Evolutionary conservation across 1,140 invertebrate genomes (phyloP).

Genomic region (Solen grandis): DNA sequence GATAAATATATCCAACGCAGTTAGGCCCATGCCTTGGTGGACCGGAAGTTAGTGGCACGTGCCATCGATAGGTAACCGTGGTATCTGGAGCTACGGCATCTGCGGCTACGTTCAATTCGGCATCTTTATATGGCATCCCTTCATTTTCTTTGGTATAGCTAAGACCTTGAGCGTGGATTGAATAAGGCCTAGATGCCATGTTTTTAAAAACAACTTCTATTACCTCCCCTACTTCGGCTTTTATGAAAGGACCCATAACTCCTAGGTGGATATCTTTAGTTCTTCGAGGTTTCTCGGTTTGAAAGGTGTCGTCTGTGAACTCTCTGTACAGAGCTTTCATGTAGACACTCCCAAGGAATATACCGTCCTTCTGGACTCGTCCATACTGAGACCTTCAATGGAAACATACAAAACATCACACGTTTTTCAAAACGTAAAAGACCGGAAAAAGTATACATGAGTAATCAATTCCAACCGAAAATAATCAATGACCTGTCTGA

Average conservation of each 20-base stretch:
- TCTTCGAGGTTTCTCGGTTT: conserved; percentile 23
- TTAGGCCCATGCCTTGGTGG: conserved; percentile 63
- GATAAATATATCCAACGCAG: conserved; percentile 72
- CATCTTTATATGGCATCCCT: conserved; percentile 52
- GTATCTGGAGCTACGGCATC: conserved; percentile 35
- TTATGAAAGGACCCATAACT: conserved; percentile 72
- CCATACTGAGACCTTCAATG: too few species aligned
- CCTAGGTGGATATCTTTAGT: conserved; percentile 64
- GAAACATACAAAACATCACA: too few species aligned
- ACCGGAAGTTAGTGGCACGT: conserved; percentile 62
- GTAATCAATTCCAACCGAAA: too few species aligned
- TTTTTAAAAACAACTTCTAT: conserved; percentile 66
- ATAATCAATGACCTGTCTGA: too few species aligned
- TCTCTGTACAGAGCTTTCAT: conserved; percentile 73
- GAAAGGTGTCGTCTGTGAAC: conserved; percentile 71
- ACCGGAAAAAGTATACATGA: too few species aligned
- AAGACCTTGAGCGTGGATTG: conserved; percentile 64
- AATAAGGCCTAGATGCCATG: conserved; percentile 56
- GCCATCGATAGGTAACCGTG: conserved; percentile 67
- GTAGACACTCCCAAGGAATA: conserved; percentile 66
- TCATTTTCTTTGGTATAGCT: conserved; percentile 57
- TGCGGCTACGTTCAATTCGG: not conserved
- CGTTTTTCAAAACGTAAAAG: too few species aligned
- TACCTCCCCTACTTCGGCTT: conserved; percentile 70
- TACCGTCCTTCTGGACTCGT: conserved; percentile 47